Evolutionary conservation across 1,140 invertebrate species (phyloP), one percentile per base, ranked within the genome.

Genomic region (Uloborus diversus): DNA sequence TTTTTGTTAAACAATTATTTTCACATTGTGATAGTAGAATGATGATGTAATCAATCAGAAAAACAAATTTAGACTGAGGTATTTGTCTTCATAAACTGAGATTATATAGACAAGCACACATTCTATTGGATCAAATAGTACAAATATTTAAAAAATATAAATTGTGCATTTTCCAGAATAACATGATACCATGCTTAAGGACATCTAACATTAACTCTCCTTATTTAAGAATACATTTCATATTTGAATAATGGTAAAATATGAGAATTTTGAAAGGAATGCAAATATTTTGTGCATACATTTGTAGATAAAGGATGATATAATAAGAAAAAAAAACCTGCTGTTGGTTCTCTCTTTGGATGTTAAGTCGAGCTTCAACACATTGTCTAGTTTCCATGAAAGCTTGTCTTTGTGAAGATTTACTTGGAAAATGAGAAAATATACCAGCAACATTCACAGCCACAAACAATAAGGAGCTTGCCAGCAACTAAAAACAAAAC

Each of bases 351-450:
- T 98, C 96, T 68, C 94, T 89, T 86, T 97, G 94, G 11, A 95
- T 96, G 80, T 94, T 94, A 28, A 98, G 89, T 53, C 96, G 89
- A 3, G 95, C 94, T 86, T 97, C 94, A 25, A 99, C 94, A 86
- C 96, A 98, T 86, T 95, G 93, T 51, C 96, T 89, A 3, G 96
- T 99, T 88, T 98, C 96, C 17, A 97, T 88, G 88, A 98, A 99
- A 4, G 96, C 96, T 84, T 96, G 93, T 32, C 96, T 89, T 85
- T 97, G 95, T 0, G 95, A 93, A 66, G 94, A 88, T 87, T 98
- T 95, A 20, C 94, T 93, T 0, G 96, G 94, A 87, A 95, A 94
- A 88, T 97, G 96, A 2, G 96, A 96, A 86, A 97, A 92, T 27
- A 95, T 90, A 14, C 96, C 96, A 3, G 94, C 94, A 1, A 96